Base-by-base conservation (phyloP, 2,113 vertebrate genomes). In the Prunella fulvescens region DNA sequence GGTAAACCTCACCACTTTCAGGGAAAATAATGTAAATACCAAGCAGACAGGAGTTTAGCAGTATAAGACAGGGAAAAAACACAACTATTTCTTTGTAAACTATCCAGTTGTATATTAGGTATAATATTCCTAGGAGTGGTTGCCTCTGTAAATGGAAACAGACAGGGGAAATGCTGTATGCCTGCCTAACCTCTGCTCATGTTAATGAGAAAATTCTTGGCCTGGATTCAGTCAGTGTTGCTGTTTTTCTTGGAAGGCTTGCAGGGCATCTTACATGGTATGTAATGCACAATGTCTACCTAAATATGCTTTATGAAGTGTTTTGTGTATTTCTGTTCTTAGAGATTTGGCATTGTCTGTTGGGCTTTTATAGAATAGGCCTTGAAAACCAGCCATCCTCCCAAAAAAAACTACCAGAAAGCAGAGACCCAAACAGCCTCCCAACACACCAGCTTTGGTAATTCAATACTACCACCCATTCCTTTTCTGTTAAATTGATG, bases 31-130 rank as follows among this genome's bases (percentile, higher is more conserved):
- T 97, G 86, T 93, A 82, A 95, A 96, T 96, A 98, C 92, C 95
- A 79, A 65, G 85, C 87, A 91, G 93, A 84, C 74, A 93, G 94
- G 96, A 93, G 57, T 92, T 97, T 51, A 83, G 91, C 87, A 88
- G 84, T 80, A 79, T 45, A 93, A 92, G 90, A 90, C 70, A 71
- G 82, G 64, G 65, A 71, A 69, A 88, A 95, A n/a, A 93, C 98
- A 95, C 97, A 98, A 93, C 91, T 95, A 95, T 98, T 97, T 95
- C 97, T 98, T 91, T 97, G 94, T 96, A 97, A 94, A 91, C 93
- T 48, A 12, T 95, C 93, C 95, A 96, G 61, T 90, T 88, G 60
- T 92, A 64, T 93, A 35, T 71, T 94, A 89, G 65, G 95, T 93
- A 95, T 88, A 94, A 39, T 67, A 65, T 90, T 94, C 81, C 91